Conservation (phyloP, 2,113 vertebrate species). For the Centropristis striata region DNA sequence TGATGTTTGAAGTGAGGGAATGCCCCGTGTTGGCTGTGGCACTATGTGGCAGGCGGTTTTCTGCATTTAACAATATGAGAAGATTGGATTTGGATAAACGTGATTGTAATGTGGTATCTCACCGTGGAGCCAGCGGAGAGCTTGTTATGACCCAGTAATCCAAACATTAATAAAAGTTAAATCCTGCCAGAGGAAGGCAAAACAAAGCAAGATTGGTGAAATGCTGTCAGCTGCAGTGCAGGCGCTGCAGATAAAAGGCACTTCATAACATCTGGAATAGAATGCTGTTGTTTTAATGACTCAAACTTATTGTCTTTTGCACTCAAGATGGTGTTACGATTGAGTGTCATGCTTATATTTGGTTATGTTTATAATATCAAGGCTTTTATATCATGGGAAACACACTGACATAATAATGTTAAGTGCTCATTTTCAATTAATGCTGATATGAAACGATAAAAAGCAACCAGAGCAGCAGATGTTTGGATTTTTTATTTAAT, state of each 20-base stretch:
- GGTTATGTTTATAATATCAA: constrained; percentile 12
- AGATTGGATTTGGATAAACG: constrained; percentile 55
- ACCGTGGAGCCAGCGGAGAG: constrained; percentile 40
- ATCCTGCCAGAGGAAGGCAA: constrained; percentile 56
- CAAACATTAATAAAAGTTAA: constrained; percentile 67
- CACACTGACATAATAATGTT: not conserved
- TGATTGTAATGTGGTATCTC: constrained; percentile 36
- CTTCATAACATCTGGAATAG: not conserved
- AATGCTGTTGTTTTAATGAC: constrained; percentile 26
- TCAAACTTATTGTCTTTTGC: not conserved
- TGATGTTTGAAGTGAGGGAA: not conserved
- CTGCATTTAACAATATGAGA: constrained; percentile 11
- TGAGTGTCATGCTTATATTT: not conserved
- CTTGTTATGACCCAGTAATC: constrained; percentile 60
- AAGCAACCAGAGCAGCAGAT: not conserved
- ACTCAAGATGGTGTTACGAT: not conserved
- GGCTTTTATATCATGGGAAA: not conserved
- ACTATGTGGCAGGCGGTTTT: constrained; percentile 11
- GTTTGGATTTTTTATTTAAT: not conserved
- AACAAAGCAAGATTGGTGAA: constrained; percentile 26
- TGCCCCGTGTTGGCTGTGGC: constrained; percentile 6
- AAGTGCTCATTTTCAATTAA: not conserved
- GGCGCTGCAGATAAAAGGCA: constrained; percentile 15
- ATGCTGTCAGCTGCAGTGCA: not conserved
- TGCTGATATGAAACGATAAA: not conserved